These are phyloP conservation scores for Pluvialis apricaria DNA, from an alignment of 2,113 vertebrate genomes.

Conservation along the genomic window DNA sequence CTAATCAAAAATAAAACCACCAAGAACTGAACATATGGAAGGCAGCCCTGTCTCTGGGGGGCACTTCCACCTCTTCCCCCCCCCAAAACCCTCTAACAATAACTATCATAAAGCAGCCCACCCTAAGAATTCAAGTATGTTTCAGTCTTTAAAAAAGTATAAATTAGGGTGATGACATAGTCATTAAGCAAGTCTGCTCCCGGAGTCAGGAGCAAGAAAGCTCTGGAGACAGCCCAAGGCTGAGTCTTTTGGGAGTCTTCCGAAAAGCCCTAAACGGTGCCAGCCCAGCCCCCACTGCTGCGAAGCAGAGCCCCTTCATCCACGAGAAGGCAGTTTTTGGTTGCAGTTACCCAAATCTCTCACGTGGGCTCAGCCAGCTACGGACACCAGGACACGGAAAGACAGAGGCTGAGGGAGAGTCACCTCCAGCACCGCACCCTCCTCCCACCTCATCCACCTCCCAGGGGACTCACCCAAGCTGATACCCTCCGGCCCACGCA, in stretches of 20 bases:
- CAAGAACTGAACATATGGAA: neutral
- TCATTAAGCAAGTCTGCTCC: neutral
- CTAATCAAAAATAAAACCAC: neutral
- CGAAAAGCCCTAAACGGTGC: neutral
- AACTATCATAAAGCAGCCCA: neutral
- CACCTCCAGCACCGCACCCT: neutral
- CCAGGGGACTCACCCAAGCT: too few relatives aligned
- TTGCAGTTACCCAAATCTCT: neutral
- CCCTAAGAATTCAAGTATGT: neutral
- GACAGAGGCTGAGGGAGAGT: accelerated
- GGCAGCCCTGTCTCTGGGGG: neutral
- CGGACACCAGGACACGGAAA: neutral
- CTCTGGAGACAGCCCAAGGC: neutral
- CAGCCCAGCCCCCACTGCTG: too few relatives aligned
- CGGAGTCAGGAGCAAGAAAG: neutral
- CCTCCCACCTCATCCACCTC: too few relatives aligned
- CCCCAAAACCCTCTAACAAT: neutral
- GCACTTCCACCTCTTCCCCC: too few relatives aligned
- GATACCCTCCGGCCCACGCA: accelerated
- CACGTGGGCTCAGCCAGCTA: accelerated
- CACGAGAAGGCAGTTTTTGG: accelerated
- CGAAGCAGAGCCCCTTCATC: neutral
- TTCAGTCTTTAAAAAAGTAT: neutral
- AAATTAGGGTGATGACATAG: neutral
- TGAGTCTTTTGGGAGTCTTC: neutral